Evolutionary conservation across 1,140 invertebrate genomes (phyloP), one percentile per base, ranked within the genome.

Genomic region (Eubasilissa regina): DNA sequence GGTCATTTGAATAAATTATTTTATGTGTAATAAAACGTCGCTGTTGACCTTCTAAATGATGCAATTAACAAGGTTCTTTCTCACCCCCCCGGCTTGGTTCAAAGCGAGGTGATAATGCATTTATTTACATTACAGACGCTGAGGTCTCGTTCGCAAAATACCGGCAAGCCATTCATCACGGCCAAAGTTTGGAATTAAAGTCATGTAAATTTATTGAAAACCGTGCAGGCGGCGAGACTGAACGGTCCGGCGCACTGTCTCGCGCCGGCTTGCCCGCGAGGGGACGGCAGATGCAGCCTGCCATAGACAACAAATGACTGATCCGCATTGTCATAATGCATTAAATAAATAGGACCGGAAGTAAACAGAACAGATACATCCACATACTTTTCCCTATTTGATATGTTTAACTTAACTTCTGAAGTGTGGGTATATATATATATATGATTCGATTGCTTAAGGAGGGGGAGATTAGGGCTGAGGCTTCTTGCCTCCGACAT

Each of bases 201-300:
- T 75, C 55, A 73, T 73, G 55, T 53, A 75, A 75, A 75, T 75
- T 35, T 53, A 75, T 75, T 75, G 55, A 75, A 45, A 56, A 19
- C 55, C 19, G 55, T 73, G 47, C 47, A 70, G 19, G 21, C 12
- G 15, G 47, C 0, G 48, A 56, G 10, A n/a, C 13, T 17, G 4
- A 17, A 25, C 17, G 21, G 56, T 17, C 11, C 56, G 4, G 10
- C 56, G 10, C 56, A n/a, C 15, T 3, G 11, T 60, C 21, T 19
- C 13, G 1, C 56, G 56, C 56, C 56, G 53, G 44, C 10, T 74
- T 53, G 47, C 70, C 3, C 9, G 11, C 1, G n/a, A 12, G 11
- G 48, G 8, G 48, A 12, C 48, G 9, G 25, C 25, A 35, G 25
- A 35, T 35, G 25, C 25, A 35, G 1, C 25, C 25, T 35, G 25